These are phyloP conservation scores for Neomorphus geoffroyi DNA, from an alignment of 2,797 vertebrate genomes.

Conservation along the genomic window DNA sequence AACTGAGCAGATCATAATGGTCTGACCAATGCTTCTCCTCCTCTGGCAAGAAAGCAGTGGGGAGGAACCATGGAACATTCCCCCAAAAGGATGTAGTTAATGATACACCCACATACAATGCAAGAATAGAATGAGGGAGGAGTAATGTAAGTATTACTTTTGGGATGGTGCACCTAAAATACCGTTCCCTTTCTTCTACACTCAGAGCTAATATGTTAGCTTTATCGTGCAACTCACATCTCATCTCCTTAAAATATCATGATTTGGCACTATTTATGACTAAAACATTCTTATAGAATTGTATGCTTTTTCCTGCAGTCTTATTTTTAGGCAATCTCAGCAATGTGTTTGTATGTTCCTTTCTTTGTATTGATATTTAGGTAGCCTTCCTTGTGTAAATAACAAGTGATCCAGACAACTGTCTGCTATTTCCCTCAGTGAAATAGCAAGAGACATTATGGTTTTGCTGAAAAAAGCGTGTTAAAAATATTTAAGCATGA, in stretches of 20 bases:
- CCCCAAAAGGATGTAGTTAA: constrained; percentile 64
- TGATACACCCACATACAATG: constrained; percentile 43
- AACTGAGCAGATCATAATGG: constrained; percentile 54
- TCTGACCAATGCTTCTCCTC: constrained; percentile 59
- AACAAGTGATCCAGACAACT: not conserved
- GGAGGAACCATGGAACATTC: constrained; percentile 44
- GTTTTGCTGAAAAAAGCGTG: not conserved
- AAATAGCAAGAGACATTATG: not conserved
- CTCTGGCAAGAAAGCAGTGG: constrained; percentile 61
- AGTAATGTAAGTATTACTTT: constrained; percentile 63
- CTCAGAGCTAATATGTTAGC: not conserved
- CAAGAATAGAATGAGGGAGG: constrained; percentile 61
- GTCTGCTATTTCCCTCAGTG: no score
- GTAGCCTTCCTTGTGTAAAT: not conserved
- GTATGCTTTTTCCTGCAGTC: not conserved
- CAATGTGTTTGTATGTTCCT: not conserved
- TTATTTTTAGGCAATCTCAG: not conserved
- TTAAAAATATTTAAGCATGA: not conserved
- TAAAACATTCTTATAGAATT: not conserved
- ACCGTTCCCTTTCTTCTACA: not conserved
- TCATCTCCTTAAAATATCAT: not conserved
- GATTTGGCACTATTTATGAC: not conserved
- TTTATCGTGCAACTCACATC: not conserved
- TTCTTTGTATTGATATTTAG: not conserved
- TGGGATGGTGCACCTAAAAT: constrained; percentile 24